phyloP scores from a whole-genome alignment of 1,140 invertebrate species.

The Drosophila lowei region DNA sequence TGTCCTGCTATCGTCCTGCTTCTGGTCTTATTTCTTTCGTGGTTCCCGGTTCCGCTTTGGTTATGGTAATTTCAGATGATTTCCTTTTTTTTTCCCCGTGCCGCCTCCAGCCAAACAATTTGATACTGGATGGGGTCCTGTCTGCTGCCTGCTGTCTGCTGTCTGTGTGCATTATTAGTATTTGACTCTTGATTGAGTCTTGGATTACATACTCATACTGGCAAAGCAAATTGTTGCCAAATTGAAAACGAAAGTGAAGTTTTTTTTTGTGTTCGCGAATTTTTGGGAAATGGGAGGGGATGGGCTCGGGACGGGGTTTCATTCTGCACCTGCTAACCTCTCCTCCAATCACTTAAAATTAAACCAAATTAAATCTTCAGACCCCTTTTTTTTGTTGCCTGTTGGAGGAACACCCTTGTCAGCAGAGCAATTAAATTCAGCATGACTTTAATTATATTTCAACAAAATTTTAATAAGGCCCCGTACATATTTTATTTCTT shows the following conservation, averaged over 20 bases:
- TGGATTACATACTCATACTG: constrained; percentile 33
- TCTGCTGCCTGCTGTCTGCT: not conserved
- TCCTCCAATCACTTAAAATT: constrained; percentile 1
- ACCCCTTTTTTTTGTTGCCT: constrained; percentile 10
- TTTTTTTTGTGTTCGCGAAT: not conserved
- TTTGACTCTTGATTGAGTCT: constrained; percentile 69
- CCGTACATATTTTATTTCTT: constrained; percentile 25
- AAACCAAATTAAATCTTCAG: constrained; percentile 25
- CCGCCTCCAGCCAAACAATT: constrained; percentile 32
- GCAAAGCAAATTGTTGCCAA: constrained; percentile 54
- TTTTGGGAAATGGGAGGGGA: not conserved
- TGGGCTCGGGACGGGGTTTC: no score
- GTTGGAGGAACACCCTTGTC: constrained; percentile 51
- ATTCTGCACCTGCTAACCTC: constrained; percentile 27
- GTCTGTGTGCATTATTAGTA: constrained; percentile 66
- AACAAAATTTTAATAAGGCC: constrained; percentile 78
- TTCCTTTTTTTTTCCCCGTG: constrained; percentile 20
- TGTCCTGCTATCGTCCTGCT: constrained; percentile 9
- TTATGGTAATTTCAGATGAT: constrained; percentile 62
- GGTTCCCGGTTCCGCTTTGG: constrained; percentile 30
- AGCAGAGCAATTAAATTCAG: constrained; percentile 67
- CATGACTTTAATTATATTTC: constrained; percentile 73
- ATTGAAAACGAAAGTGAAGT: constrained; percentile 46
- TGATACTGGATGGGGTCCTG: constrained; percentile 13
- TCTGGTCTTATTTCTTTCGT: constrained; percentile 19